Conservation (phyloP, 2,888 invertebrate genomes). For the Eupeodes latifasciatus region DNA sequence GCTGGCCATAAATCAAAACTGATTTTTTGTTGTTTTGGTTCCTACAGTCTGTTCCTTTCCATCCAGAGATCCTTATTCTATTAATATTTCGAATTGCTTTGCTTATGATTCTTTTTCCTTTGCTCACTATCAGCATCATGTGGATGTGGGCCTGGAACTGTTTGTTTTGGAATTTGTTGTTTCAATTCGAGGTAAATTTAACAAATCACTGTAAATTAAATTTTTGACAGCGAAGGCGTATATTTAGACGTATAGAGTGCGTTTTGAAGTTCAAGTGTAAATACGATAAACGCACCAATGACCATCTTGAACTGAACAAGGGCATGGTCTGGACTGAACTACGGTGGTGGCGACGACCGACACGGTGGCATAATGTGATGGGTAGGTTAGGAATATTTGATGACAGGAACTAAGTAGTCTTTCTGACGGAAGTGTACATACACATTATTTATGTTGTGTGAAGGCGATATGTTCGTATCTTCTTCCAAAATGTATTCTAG, state of each 20-base stretch:
- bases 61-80: constrained; percentile 32
- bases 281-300: constrained; percentile 37
- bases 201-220: constrained; percentile 62
- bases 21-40: constrained; percentile 48
- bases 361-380: too few relatives aligned
- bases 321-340: background rate
- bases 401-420: constrained; percentile 27
- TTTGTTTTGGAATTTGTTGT: constrained; percentile 48
- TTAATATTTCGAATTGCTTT: constrained; percentile 64
- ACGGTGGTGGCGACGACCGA: too few relatives aligned
- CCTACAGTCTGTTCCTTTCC: background rate
- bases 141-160: background rate
- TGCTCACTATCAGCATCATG: background rate
- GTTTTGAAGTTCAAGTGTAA: constrained; percentile 48
- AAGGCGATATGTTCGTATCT: too few relatives aligned
- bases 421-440: constrained; percentile 42
- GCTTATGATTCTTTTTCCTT: constrained; percentile 23
- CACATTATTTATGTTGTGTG: constrained; percentile 41
- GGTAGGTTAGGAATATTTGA: constrained; percentile 9
- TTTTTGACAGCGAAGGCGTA: constrained; percentile 22
- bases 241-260: constrained; percentile 13
- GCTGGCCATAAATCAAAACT: constrained; percentile 73
- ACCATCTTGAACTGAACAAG: background rate
- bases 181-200: constrained; percentile 69
- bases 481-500: too few relatives aligned